Evolutionary conservation across 2,888 invertebrate species (phyloP).

Genomic region (Papilio gigon): DNA sequence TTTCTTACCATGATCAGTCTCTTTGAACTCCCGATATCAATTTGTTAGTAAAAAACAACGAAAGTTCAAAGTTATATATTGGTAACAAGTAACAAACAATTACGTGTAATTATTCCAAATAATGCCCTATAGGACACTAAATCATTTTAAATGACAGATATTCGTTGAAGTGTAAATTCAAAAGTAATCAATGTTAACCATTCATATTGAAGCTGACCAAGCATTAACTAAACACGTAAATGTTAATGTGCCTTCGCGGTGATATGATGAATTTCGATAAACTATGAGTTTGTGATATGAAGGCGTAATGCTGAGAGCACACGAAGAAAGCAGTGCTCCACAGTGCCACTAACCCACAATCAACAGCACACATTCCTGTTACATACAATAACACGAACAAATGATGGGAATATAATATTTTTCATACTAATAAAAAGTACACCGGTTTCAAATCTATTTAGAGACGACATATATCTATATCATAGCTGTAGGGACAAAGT

Average conservation of each 20-base stretch:
- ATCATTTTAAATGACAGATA: no score
- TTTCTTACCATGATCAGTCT: no score
- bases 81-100: no score
- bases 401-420: constrained; percentile 2
- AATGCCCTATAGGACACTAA: no score
- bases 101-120: no score
- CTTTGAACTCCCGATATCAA: no score
- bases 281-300: background rate
- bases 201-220: background rate
- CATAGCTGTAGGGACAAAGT: background rate
- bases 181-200: background rate
- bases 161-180: background rate
- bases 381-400: constrained; percentile 5
- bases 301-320: constrained; percentile 1
- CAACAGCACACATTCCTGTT: constrained; percentile 60
- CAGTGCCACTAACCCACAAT: constrained; percentile 72
- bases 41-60: no score
- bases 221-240: background rate
- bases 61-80: no score
- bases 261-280: background rate
- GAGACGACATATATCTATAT: background rate
- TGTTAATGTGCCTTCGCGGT: constrained; percentile 2
- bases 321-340: constrained; percentile 46
- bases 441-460: background rate
- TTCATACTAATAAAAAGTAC: background rate